phyloP scores from a whole-genome alignment of 2,113 vertebrate genomes.

The Syrmaticus mikado region DNA sequence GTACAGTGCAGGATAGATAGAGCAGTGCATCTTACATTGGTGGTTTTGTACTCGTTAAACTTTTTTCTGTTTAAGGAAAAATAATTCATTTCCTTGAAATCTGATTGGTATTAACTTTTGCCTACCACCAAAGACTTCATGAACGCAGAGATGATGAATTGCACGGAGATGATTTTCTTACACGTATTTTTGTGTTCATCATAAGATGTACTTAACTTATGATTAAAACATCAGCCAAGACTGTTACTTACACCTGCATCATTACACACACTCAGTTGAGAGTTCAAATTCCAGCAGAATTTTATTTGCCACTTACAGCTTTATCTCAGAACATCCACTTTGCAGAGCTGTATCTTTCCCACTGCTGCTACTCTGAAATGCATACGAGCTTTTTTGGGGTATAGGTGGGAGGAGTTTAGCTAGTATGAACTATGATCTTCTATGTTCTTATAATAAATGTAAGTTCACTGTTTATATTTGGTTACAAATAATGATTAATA shows the following conservation, averaged over 20 bases:
- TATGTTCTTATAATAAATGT: background rate
- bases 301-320: background rate
- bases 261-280: background rate
- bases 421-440: background rate
- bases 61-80: background rate
- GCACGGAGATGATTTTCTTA: background rate
- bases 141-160: background rate
- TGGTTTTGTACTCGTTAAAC: background rate
- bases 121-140: background rate
- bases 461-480: background rate
- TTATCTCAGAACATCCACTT: background rate
- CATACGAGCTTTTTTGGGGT: rapidly evolving
- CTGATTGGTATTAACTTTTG: background rate
- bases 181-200: background rate
- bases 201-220: background rate
- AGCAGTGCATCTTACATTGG: background rate
- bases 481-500: background rate
- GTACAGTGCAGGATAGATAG: background rate
- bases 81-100: background rate
- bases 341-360: background rate
- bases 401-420: background rate
- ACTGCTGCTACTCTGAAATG: background rate
- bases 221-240: background rate
- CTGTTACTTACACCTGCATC: background rate
- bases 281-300: background rate